Evolutionary conservation across 37 sponge, comb jelly and placozoan species (phyloP), one percentile per base, ranked within the genome.

Genomic region (Amphimedon queenslandica): DNA sequence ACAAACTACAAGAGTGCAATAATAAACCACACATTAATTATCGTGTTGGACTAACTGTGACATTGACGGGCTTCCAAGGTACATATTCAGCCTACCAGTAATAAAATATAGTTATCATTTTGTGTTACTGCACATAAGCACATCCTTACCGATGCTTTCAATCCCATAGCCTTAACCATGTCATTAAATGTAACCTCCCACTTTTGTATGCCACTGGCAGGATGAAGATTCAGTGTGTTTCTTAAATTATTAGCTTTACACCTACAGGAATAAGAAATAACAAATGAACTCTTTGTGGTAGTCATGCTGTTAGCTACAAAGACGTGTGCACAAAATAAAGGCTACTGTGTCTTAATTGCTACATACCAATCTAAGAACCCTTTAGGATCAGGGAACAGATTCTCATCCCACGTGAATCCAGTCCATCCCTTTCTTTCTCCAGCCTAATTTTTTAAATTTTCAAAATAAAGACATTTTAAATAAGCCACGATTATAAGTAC

Each of bases 171-270:
- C 18, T 55, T 55, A 13, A 84, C 90, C 90, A 88, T 88, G 41
- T 83, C 90, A 28, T 29, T 60, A 41, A 78, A 88, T 64, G 42
- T 78, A 27, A 79, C 90, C 58, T 88, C 90, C 90, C 90, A 88
- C 39, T 84, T 84, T 66, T 88, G 90, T 4, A 88, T 82, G 11
- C 80, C 78, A 68, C 84, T 83, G 0, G 90, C 90, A 53, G 90
- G 90, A 58, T 88, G 90, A n/a, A 83, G 69, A 63, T 88, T 88
- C 24, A 88, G 73, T 21, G 90, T 88, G 84, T 88, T 88, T 37
- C 71, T 67, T 18, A 88, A 69, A 8, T 75, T 71, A 21, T 74
- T 68, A 0, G 64, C 32, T 64, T 88, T 83, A 39, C 90, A 88
- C 86, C 86, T 85, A 34, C 4, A 38, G 11, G 6, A 27, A 42